Base-by-base conservation (phyloP, 2,113 vertebrate species). In the Pelusios castaneus region DNA sequence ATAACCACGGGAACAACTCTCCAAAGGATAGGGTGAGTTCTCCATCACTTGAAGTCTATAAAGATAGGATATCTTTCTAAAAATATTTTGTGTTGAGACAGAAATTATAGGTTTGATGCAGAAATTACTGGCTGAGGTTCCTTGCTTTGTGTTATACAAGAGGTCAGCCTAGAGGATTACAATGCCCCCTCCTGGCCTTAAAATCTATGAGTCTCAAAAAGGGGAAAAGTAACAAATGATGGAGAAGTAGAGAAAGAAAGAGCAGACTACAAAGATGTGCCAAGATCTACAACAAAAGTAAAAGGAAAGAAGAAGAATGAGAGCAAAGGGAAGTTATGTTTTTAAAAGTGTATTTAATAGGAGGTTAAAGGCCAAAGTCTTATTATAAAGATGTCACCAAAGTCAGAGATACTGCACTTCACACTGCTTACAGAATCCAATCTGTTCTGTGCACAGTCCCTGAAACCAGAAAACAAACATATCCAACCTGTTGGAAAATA, bases 401-500 rank as follows among this genome's bases (percentile, higher is more conserved):
- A 82, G 67, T 38, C 52, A 38, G 77, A 55, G 12, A 38, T 52
- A 55, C 73, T 86, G 10, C 5, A 31, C 34, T 87, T 76, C 76
- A 24, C 38, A 41, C 2, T 9, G 45, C 34, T 75, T 77, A 85
- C 2, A 25, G 49, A 60, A 25, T 29, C 9, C 12, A 9, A 2
- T 1, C 5, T 21, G 3, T 76, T 84, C 82, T 87, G 87, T 70
- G 58, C 54, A n/a, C 3, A 70, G 73, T 10, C 7, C 82, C 13
- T 51, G 49, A 82, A 77, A 87, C 85, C 0, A 75, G 77, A 73
- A 94, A 94, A 31, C 7, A 87, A 14, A 49, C 0, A 4, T 76
- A 95, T 91, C 97, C 70, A 88, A 99, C 99, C 99, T 99, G 98
- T 99, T 98, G 92, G 99, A 99, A 98, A 99, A 99, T 31, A 99